Evolutionary conservation across 2,797 vertebrate species (phyloP), one percentile per base, ranked within the genome.

Genomic region (Benthosema pterotum): DNA sequence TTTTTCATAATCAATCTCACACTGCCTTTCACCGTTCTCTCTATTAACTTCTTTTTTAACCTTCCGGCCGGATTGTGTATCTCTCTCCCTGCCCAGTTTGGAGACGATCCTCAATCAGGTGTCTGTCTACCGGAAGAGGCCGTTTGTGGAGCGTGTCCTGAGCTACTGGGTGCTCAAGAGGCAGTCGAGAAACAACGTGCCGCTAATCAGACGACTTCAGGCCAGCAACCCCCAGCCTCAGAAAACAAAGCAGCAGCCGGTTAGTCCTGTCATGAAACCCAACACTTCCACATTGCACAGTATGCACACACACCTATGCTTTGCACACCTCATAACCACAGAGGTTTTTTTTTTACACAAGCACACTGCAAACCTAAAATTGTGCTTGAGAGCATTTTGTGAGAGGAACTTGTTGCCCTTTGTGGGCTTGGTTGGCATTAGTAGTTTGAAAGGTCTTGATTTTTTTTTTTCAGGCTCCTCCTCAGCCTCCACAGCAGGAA

Each of bases 141-240:
- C 87, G 57, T 98, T 99, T 65, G 94, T 98, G 4, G 96, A 98
- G 87, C 89, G 94, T 17, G 94, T 96, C 3, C 92, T 98, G 81
- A 97, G 95, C 91, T 99, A 97, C 91, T 99, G 98, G 98, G 90
- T 95, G 63, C 93, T 98, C 76, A 99, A 99, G 83, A 92, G 98
- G 64, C 95, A 96, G 82, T 97, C 96, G 0, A 93, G 98, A 74
- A 99, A 98, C 46, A 97, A 97, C 3, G 96, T 96, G n/a, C 96
- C 97, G 0, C 91, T 99, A 60, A 94, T 99, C 79, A 90, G 97
- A 79, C 92, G 98, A 28, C 92, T 99, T 8, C 98, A 99, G 80
- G 95, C 97, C 77, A 94, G 94, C 73, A 95, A 94, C 84, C 91
- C 95, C 67, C 96, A 95, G 79, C 92, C 93, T 0, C 93, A 94